Conservation (phyloP, 2,113 vertebrate genomes). For the Globicephala melas region DNA sequence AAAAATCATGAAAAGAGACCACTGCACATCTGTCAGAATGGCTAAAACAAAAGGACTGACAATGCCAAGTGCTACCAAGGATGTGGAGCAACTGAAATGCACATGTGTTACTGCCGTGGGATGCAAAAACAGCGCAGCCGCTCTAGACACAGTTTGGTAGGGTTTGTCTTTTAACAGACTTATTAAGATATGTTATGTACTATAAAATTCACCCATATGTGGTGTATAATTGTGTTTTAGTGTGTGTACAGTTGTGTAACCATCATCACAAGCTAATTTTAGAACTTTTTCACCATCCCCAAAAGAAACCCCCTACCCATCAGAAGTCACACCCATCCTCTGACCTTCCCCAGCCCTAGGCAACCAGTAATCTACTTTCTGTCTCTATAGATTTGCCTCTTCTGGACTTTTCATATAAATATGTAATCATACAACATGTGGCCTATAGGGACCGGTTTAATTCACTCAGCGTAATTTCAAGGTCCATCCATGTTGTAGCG, state of each 20-base stretch:
- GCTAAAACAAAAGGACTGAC: neutral
- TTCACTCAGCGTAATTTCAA: accelerated
- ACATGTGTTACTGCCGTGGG: accelerated
- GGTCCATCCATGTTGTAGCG: accelerated
- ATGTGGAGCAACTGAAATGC: accelerated
- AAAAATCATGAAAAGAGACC: neutral
- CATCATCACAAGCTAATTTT: neutral
- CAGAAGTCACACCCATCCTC: neutral
- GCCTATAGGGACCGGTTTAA: accelerated
- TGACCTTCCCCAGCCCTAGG: accelerated
- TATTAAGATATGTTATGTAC: neutral
- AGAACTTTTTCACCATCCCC: neutral
- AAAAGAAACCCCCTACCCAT: neutral
- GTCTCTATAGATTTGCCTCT: neutral
- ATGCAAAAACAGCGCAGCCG: accelerated
- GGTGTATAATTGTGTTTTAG: neutral
- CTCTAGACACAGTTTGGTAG: neutral
- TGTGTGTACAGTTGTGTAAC: neutral
- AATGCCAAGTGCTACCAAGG: accelerated
- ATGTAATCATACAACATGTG: accelerated
- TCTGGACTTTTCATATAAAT: accelerated
- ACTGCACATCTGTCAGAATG: accelerated
- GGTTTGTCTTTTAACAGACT: neutral
- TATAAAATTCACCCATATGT: neutral
- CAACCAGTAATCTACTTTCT: neutral